phyloP scores from a whole-genome alignment of 2,888 invertebrate genomes.

The Meteorus colon region DNA sequence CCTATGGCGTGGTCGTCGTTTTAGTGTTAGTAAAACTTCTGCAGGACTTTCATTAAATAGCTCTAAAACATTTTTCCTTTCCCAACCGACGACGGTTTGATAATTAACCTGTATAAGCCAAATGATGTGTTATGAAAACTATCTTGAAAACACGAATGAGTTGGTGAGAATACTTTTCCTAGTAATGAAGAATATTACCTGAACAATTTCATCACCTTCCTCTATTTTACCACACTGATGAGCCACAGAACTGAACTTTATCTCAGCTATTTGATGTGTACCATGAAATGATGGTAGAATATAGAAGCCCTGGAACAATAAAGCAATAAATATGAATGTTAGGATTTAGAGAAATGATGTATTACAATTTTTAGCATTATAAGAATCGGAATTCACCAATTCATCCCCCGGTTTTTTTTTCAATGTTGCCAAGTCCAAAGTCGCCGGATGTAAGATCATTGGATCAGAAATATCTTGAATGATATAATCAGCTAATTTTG shows the following conservation, averaged over 20 bases:
- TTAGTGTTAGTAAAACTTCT: conserved; percentile 87
- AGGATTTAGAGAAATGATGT: background rate
- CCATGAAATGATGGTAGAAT: conserved; percentile 90
- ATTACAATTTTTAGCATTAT: too few species aligned
- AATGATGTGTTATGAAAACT: background rate
- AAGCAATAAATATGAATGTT: conserved; percentile 30
- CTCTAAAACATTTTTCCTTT: conserved; percentile 83
- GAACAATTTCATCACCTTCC: conserved; percentile 96
- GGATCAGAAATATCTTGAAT: conserved; percentile 92
- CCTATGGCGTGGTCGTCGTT: conserved; percentile 87
- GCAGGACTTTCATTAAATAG: conserved; percentile 84
- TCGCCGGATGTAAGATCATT: conserved; percentile 91
- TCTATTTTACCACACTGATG: conserved; percentile 94
- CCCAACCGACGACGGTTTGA: conserved; percentile 87
- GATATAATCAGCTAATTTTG: conserved; percentile 87
- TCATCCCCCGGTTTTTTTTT: conserved; percentile 89
- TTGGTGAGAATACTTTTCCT: background rate
- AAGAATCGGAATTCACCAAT: conserved; percentile 74
- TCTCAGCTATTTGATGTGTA: conserved; percentile 87
- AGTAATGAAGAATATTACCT: conserved; percentile 78
- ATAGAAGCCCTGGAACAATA: conserved; percentile 82
- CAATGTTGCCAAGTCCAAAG: conserved; percentile 90
- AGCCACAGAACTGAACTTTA: conserved; percentile 93
- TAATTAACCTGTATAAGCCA: conserved; percentile 77
- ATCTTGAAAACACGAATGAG: background rate